phyloP scores from a whole-genome alignment of 2,113 vertebrate genomes.

The Odocoileus hemionus region DNA sequence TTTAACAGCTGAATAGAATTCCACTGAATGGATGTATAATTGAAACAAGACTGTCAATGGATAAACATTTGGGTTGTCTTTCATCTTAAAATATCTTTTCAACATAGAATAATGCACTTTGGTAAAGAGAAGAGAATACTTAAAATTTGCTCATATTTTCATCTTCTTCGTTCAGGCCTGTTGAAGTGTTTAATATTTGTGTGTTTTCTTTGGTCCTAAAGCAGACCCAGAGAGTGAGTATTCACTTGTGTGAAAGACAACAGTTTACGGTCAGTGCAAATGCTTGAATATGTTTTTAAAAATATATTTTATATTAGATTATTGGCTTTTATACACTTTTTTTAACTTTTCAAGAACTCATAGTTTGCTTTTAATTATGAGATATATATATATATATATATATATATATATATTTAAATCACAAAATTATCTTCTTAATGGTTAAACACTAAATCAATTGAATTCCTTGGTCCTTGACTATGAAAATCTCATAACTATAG shows the following conservation, averaged over 20 bases:
- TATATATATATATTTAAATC: not conserved
- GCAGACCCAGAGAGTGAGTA: not conserved
- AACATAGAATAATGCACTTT: not conserved
- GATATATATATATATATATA: not conserved
- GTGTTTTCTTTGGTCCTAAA: not conserved
- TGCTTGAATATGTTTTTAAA: not conserved
- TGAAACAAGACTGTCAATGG: not conserved
- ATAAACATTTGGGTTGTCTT: not conserved
- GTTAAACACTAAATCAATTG: not conserved
- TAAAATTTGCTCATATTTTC: slow-evolving; percentile 7
- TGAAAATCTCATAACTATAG: not conserved
- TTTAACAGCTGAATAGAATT: not conserved
- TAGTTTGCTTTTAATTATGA: not conserved
- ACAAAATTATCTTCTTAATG: not conserved
- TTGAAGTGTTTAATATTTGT: not conserved
- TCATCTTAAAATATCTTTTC: not conserved
- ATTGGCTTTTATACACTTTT: not conserved
- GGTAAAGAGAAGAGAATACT: not conserved
- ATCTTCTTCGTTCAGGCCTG: not conserved
- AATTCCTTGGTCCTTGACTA: not conserved
- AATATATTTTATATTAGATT: not conserved
- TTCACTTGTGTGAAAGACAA: not conserved
- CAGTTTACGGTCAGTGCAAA: not conserved
- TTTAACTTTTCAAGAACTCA: not conserved
- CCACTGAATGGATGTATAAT: not conserved